Evolutionary conservation across 2,888 invertebrate species (phyloP).

Genomic region (Caenorhabditis sp.): DNA sequence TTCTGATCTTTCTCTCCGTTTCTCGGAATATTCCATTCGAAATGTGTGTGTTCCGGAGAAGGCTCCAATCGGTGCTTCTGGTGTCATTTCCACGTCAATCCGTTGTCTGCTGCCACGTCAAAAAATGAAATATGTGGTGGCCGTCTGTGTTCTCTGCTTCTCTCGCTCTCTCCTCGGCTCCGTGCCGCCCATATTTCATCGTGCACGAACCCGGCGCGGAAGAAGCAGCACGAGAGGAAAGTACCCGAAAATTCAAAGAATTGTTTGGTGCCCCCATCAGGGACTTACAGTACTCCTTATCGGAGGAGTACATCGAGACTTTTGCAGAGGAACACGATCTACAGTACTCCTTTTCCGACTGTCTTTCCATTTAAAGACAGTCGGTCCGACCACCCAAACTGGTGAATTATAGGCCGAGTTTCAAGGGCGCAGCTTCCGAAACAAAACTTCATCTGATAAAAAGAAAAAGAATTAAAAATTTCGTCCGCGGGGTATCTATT

Average conservation of each 20-base stretch:
- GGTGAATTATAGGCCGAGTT: conserved; percentile 21
- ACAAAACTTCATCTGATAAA: conserved; percentile 38
- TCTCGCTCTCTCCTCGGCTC: conserved; percentile 5
- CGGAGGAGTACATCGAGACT: neutral
- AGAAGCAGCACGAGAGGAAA: neutral
- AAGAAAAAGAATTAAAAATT: conserved; percentile 18
- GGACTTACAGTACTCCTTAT: conserved; percentile 23
- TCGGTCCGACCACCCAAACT: conserved; percentile 18
- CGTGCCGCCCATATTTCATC: conserved; percentile 33
- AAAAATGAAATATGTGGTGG: conserved; percentile 29
- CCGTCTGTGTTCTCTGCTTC: neutral
- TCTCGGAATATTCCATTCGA: neutral
- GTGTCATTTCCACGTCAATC: conserved; percentile 40
- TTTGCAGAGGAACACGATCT: neutral
- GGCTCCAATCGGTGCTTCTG: conserved; percentile 4
- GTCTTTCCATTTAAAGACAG: conserved; percentile 2
- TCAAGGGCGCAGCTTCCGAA: conserved; percentile 19
- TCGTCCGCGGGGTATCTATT: neutral
- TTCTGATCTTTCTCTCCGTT: neutral
- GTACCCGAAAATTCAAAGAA: neutral
- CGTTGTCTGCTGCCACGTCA: conserved; percentile 27
- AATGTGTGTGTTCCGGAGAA: neutral
- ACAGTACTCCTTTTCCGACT: conserved; percentile 4
- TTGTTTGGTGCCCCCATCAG: neutral
- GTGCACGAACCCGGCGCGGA: conserved; percentile 21